These are phyloP conservation scores for Papilio xuthus DNA, from an alignment of 1,140 invertebrate genomes.

Conservation along the genomic window DNA sequence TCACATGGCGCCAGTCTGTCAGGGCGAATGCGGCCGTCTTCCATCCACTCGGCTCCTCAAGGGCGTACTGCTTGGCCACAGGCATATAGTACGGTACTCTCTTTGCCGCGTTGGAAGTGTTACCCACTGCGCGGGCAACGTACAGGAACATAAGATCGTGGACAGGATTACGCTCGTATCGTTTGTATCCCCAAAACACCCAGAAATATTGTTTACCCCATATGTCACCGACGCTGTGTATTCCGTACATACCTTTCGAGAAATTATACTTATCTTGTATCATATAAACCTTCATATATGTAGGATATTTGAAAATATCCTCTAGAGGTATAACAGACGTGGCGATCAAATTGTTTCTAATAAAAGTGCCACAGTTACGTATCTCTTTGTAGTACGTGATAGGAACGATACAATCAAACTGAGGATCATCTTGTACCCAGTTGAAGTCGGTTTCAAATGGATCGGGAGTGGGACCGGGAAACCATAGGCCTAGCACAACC, in stretches of 20 bases:
- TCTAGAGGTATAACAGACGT: not conserved
- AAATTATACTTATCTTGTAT: not conserved
- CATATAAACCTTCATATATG: slow-evolving; percentile 1
- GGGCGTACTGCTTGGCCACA: not conserved
- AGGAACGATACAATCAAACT: not conserved
- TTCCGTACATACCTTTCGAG: not conserved
- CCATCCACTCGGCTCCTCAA: slow-evolving; percentile 12
- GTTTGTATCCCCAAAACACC: not conserved
- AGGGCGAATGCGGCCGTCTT: slow-evolving; percentile 9
- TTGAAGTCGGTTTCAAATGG: not conserved
- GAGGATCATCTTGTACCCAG: slow-evolving; percentile 5
- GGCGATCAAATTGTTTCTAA: not conserved
- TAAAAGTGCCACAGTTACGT: not conserved
- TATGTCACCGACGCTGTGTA: not conserved
- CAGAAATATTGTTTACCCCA: slow-evolving; percentile 15
- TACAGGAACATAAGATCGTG: slow-evolving; percentile 19
- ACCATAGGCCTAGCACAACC: not conserved
- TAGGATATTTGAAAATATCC: not conserved
- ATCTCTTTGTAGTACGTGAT: not conserved
- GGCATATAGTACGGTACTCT: not conserved
- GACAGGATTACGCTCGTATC: not conserved
- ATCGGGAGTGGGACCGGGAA: not conserved
- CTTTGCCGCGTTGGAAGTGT: not conserved
- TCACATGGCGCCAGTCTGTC: not conserved
- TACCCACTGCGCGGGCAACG: not conserved